These are phyloP conservation scores for Gallinago nigripennis DNA, from an alignment of 2,797 vertebrate genomes.

Conservation along the genomic window DNA sequence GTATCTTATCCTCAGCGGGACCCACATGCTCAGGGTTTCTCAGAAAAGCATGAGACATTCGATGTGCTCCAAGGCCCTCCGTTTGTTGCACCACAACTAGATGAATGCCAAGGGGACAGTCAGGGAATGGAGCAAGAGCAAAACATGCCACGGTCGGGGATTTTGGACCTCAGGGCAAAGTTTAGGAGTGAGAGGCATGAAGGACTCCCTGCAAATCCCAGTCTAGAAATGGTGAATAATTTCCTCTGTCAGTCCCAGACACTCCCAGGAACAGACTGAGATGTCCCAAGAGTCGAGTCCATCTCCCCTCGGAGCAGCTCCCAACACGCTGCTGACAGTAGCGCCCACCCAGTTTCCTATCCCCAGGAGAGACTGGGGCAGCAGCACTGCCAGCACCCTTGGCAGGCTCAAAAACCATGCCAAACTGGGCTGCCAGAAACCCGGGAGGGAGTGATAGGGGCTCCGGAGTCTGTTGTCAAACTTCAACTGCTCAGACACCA, in stretches of 20 bases:
- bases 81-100: neutral
- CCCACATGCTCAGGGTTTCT: neutral
- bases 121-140: neutral
- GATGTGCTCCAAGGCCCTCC: accelerated
- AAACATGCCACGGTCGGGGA: neutral
- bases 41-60: neutral
- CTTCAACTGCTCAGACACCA: neutral
- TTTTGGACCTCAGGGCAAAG: neutral
- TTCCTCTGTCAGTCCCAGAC: neutral
- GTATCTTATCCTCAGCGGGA: neutral
- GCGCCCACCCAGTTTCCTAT: neutral
- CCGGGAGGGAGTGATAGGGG: neutral
- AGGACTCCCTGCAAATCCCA: neutral
- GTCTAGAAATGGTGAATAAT: neutral
- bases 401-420: neutral
- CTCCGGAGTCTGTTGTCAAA: neutral
- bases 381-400: neutral
- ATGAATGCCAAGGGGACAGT: neutral
- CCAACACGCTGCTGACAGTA: neutral
- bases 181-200: neutral
- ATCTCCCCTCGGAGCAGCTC: neutral
- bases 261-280: neutral
- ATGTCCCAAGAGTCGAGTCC: neutral
- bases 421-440: neutral
- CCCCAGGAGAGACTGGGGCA: neutral